Base-by-base conservation (phyloP, 2,113 vertebrate species). In the Peromyscus maniculatus region DNA sequence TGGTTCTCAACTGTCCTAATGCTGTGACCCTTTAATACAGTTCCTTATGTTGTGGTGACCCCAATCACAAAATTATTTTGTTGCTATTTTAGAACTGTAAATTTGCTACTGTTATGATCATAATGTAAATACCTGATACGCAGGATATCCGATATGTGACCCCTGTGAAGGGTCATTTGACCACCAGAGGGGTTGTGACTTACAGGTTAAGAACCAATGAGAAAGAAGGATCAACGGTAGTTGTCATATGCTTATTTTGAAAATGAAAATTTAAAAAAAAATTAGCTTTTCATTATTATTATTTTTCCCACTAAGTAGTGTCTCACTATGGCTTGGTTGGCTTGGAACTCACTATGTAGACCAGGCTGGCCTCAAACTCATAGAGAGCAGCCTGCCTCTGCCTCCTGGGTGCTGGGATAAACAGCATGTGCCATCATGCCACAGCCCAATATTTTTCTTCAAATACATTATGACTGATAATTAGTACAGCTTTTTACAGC, bases 401-500 rank as follows among this genome's bases (percentile, higher is more conserved):
- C 62, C 17, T 89, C 6, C 24, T 31, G 15, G 59, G n/a, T 62
- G n/a, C 28, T 62, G n/a, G 26, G n/a, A 89, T 46, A 6, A 59
- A 13, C 11, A 28, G 10, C 17, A 33, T 62, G 71, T 62, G n/a
- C n/a, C 55, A 43, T n/a, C 71, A 75, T 43, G 13, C 26, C n/a
- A 28, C n/a, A 89, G 88, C 11, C 28, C 79, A 21, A 75, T 17
- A 49, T 64, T 93, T 71, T 67, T 67, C 46, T 88, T 39, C 49
- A 94, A 67, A 28, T 91, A 77, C 74, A 55, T 91, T 93, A 72
- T 74, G 71, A 66, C 64, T 86, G 46, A 74, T 87, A 79, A 75
- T 66, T 90, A 80, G 31, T 91, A 24, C 72, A 74, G 66, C 28
- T 64, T 17, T 46, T 49, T 91, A 55, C 24, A 86, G 62, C 15